A percentile compares a stretch with the other conserved stretches of the same genome.
Conservation (phyloP, 2,888 invertebrate species). For the Lithophane semibrunnea region DNA sequence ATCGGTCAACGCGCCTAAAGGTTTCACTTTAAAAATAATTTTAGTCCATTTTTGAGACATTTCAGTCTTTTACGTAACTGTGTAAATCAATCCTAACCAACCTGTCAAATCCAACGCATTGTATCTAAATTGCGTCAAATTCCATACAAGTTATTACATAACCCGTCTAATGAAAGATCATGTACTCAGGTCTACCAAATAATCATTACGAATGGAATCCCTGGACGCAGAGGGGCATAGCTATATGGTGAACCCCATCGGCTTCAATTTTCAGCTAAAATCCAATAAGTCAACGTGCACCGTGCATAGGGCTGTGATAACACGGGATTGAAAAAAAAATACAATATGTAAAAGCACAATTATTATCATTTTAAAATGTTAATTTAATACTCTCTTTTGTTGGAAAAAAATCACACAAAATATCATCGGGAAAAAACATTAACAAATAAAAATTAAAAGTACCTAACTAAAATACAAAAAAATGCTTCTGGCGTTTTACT, state of each 20-base stretch:
- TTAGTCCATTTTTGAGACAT: background rate
- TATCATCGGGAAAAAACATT: background rate
- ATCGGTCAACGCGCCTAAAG: too few species aligned
- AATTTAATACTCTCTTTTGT: background rate
- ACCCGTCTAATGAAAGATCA: slow-evolving; percentile 33
- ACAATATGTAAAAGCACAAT: background rate
- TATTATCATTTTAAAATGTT: background rate
- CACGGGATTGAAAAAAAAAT: slow-evolving; percentile 1
- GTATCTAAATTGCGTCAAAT: slow-evolving; percentile 2
- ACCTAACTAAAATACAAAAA: background rate
- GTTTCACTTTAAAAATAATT: background rate
- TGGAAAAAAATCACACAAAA: background rate
- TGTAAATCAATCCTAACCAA: background rate
- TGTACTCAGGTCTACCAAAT: slow-evolving; percentile 43
- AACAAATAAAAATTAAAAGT: background rate
- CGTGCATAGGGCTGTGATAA: slow-evolving; percentile 52
- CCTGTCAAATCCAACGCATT: slow-evolving; percentile 15
- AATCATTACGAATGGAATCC: slow-evolving; percentile 49
- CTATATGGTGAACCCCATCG: slow-evolving; percentile 44
- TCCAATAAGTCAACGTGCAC: slow-evolving; percentile 69
- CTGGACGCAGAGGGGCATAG: slow-evolving; percentile 46
- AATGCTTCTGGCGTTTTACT: background rate
- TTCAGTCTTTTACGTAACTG: background rate
- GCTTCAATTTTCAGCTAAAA: slow-evolving; percentile 68
- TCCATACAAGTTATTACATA: slow-evolving; percentile 24